Evolutionary conservation across 1,140 invertebrate genomes (phyloP), one percentile per base, ranked within the genome.

Genomic region (Bombus haemorrhoidalis): DNA sequence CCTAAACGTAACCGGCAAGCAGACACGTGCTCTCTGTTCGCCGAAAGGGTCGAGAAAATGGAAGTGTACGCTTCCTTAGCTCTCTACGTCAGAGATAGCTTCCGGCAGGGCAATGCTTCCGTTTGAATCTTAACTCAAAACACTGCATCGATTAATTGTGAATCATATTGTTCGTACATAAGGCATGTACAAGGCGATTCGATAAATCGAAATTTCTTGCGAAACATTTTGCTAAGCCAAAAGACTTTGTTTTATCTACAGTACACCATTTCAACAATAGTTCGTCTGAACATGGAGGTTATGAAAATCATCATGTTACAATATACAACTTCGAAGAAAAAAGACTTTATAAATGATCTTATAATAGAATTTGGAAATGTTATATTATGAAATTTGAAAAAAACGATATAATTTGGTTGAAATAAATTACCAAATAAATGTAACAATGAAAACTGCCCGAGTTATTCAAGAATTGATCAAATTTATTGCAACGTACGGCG

Each of bases 31-130:
- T 94, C 91, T 83, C 86, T 90, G 57, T 91, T 93, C 90, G 92
- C 90, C 90, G 89, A 86, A 84, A 93, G 93, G 90, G 85, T 91
- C 90, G 89, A 95, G 94, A 94, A 95, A 94, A 94, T 95, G 94
- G 94, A 95, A 93, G 94, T 88, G 69, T 90, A 87, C 81, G 87
- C 89, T 91, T 89, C 89, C 88, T 82, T 92, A 86, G 73, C 74
- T 77, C 83, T 87, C 85, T 92, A 91, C 92, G 91, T 92, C 91
- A 92, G 81, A 82, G 86, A 25, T 77, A 37, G 83, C 79, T 92
- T 93, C 93, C 92, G 92, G 81, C 73, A 66, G 83, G 59, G 77
- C 86, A 79, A 79, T 68, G n/a, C 85, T 89, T 89, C 89, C 87
- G 89, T 53, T 74, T 18, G 57, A 69, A 62, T 72, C 62, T 79